Base-by-base conservation (phyloP, 2,888 invertebrate genomes). In the Pterostichus madidus region DNA sequence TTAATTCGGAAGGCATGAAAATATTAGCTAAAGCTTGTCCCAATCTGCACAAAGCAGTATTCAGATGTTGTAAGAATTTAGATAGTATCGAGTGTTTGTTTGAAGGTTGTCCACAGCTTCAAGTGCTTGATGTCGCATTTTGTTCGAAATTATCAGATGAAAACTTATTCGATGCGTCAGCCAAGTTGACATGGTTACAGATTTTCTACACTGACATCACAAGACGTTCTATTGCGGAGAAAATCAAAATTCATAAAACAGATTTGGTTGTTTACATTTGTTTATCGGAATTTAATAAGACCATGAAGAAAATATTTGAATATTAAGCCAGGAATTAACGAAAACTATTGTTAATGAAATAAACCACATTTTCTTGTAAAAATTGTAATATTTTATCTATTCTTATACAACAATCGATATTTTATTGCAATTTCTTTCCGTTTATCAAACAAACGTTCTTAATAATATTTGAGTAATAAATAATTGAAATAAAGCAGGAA, bases 31-130 rank as follows among this genome's bases (percentile, higher is more conserved):
- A 85, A 24, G 84, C 84, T 61, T 86, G 87, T 53, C 24, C 68
- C n/a, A 84, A 85, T 17, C 64, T 87, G 71, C 83, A 85, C 80
- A 83, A 84, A 32, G 71, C 86, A 7, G 56, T 73, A 2, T 84
- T 87, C n/a, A 86, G 86, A 81, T 84, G 86, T 32, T 87, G 87
- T 68, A 86, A 86, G 80, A 85, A 84, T 17, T 76, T 87, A 8
- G 83, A 84, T 10, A 84, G 53, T 44, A 82, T 87, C 17, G 71
- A 80, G 1, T 61, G 83, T 3, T n/a, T 87, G 17, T 83, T 84
- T 11, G 84, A 85, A 44, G 84, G 84, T 8, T 86, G 86, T 79
- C 79, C 15, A 75, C 80, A 85, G 52, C 79, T 87, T 6, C 71
- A 82, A 68, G 71, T 76, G 17, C 64, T 87, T 10, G 86, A 87